Conservation (phyloP, 37 sponge, comb jelly and placozoan genomes). For the Spongilla lacustris region DNA sequence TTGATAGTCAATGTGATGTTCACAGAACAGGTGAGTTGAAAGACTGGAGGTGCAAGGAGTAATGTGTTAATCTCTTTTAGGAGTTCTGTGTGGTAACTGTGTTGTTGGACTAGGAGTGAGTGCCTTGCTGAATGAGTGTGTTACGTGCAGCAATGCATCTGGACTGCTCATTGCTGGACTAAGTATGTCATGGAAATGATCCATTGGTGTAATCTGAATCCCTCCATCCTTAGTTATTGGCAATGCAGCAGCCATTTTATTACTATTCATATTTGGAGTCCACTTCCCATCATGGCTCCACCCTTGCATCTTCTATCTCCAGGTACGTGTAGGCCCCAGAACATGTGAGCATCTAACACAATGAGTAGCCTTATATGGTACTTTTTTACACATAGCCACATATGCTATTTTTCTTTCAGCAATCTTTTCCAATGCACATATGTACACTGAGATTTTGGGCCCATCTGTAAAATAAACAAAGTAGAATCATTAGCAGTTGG, state of each 20-base stretch:
- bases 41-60: no score
- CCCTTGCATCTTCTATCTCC: slow-evolving; percentile 45
- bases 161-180: slow-evolving; percentile 32
- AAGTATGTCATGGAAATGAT: slow-evolving; percentile 6
- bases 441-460: no score
- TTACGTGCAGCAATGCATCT: slow-evolving; percentile 32
- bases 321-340: slow-evolving; percentile 18
- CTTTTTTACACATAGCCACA: no score
- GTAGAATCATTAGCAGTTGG: no score
- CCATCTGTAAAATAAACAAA: no score
- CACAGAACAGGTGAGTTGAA: slow-evolving; percentile 24
- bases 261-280: neutral
- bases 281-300: slow-evolving; percentile 30
- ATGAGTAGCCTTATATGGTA: neutral
- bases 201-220: neutral
- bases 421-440: no score
- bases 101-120: slow-evolving; percentile 46
- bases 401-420: no score
- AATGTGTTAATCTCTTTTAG: slow-evolving; percentile 27
- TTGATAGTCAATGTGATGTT: slow-evolving; percentile 29
- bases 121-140: slow-evolving; percentile 58
- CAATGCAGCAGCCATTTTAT: neutral
- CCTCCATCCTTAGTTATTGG: neutral
- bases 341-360: no score
- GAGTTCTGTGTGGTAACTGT: slow-evolving; percentile 77